Percentiles rank a stretch among this genome's conserved stretches.
phyloP scores from a whole-genome alignment of 2,113 vertebrate genomes.

The Lagopus leucura region DNA sequence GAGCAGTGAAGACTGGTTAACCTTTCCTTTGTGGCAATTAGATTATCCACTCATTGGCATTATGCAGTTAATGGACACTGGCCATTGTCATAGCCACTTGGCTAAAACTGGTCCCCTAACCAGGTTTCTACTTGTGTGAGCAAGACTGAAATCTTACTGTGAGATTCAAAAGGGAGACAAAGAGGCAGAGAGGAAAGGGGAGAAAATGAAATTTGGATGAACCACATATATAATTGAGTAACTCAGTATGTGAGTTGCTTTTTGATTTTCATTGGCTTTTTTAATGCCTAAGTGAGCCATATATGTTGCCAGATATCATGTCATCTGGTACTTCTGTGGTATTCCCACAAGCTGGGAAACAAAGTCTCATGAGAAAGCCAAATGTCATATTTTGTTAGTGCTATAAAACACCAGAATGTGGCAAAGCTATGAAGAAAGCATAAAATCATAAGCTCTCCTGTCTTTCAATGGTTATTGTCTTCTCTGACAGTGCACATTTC shows the following conservation, averaged over 20 bases:
- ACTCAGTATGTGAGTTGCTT: conserved; percentile 9
- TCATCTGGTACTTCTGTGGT: conserved; percentile 62
- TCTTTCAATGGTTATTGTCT: conserved; percentile 36
- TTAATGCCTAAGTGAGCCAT: conserved; percentile 30
- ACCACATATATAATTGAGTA: conserved; percentile 5
- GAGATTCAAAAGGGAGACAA: background rate
- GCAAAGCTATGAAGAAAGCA: conserved; percentile 50
- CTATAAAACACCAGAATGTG: conserved; percentile 54
- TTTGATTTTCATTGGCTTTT: conserved; percentile 43
- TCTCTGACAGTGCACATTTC: conserved; percentile 36
- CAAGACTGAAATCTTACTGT: background rate
- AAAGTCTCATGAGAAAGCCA: conserved; percentile 45
- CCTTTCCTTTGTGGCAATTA: conserved; percentile 28
- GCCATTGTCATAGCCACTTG: background rate
- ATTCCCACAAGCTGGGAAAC: conserved; percentile 59
- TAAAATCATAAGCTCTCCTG: conserved; percentile 37
- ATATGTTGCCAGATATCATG: conserved; percentile 50
- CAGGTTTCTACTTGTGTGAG: background rate
- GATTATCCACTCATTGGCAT: conserved; percentile 17
- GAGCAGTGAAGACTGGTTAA: conserved; percentile 36
- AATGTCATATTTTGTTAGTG: conserved; percentile 37
- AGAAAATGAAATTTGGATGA: background rate
- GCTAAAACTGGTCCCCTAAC: background rate
- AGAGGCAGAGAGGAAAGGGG: background rate
- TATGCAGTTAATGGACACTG: background rate